phyloP scores from a whole-genome alignment of 2,113 vertebrate genomes.

The Kryptolebias marmoratus region DNA sequence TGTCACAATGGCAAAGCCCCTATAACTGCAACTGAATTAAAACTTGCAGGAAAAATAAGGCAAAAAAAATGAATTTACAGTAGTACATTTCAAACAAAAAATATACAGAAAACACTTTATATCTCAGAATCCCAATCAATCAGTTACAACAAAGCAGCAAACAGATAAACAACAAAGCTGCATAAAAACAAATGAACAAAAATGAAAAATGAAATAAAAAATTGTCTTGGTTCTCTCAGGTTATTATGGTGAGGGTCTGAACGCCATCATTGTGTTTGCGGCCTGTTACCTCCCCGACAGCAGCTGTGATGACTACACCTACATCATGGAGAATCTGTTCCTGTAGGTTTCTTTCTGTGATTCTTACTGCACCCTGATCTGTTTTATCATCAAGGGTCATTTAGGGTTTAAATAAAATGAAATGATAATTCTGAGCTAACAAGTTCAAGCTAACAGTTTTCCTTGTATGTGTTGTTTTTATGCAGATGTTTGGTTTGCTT shows the following conservation, averaged over 20 bases:
- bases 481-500: too few species aligned
- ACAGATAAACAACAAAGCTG: neutral
- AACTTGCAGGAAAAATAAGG: neutral
- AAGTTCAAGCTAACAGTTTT: neutral
- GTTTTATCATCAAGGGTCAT: neutral
- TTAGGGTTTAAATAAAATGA: neutral
- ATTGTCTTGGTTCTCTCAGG: slow-evolving; percentile 74
- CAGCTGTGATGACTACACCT: slow-evolving; percentile 90
- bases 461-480: neutral
- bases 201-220: neutral
- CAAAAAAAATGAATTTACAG: neutral
- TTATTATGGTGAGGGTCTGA: slow-evolving; percentile 95
- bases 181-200: neutral
- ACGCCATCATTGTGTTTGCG: slow-evolving; percentile 96
- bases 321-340: slow-evolving; percentile 99
- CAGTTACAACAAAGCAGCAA: neutral
- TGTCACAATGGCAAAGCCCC: neutral
- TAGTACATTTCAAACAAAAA: too few species aligned
- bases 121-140: neutral
- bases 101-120: too few species aligned
- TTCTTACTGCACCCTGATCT: neutral
- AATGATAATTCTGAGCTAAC: too few species aligned
- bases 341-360: slow-evolving; percentile 80
- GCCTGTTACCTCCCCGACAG: slow-evolving; percentile 96
- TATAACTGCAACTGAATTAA: neutral